Conservation (phyloP, 2,888 invertebrate species). For the Temnothorax ravouxi region DNA sequence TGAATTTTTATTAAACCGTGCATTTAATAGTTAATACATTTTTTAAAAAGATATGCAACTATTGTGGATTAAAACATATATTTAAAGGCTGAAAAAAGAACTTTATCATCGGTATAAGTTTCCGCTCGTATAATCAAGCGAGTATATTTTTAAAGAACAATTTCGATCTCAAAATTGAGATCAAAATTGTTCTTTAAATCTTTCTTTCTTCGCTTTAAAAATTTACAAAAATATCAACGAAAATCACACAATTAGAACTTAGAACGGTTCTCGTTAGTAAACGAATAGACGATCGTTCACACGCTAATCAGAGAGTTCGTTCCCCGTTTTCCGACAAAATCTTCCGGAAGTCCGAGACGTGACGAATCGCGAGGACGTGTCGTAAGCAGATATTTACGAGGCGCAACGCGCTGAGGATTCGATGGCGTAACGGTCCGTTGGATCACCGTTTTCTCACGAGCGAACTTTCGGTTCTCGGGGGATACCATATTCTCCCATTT, state of each 20-base stretch:
- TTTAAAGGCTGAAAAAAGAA: not conserved
- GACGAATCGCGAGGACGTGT: constrained; percentile 70
- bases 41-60: not conserved
- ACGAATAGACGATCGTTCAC: constrained; percentile 59
- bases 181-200: not conserved
- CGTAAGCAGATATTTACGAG: constrained; percentile 39
- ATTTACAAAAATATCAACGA: not conserved
- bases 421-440: constrained; percentile 19
- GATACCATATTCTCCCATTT: constrained; percentile 24
- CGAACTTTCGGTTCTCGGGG: constrained; percentile 28
- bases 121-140: not conserved
- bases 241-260: not conserved
- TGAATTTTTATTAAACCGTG: not conserved
- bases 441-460: constrained; percentile 51
- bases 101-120: not conserved
- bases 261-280: constrained; percentile 2
- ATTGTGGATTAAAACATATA: not conserved
- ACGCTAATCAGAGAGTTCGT: constrained; percentile 68
- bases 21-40: not conserved
- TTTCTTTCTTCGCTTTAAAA: not conserved
- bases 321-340: constrained; percentile 42
- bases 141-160: not conserved
- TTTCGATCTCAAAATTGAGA: not conserved
- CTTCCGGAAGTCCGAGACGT: constrained; percentile 68
- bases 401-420: constrained; percentile 17